A percentile compares a stretch with the other conserved stretches of the same genome.
Evolutionary conservation across 2,888 invertebrate species (phyloP).

Genomic region (Troides oblongomaculatus): DNA sequence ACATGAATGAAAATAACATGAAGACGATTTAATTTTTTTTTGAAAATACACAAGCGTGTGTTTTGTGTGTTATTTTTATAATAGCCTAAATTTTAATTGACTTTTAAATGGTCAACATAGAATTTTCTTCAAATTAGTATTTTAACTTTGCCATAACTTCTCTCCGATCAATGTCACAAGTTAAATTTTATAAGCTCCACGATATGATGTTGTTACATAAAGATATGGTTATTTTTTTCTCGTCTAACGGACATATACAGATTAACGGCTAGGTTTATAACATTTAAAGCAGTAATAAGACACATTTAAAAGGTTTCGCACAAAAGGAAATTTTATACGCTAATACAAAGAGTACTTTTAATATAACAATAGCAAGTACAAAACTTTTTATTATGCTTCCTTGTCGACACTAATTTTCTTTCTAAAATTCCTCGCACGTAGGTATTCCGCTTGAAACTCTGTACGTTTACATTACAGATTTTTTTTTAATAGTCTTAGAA

Average conservation of each 20-base stretch:
- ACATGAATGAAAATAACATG: not conserved
- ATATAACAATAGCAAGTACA: constrained; percentile 26
- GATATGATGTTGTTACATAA: constrained; percentile 52
- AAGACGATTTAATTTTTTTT: not conserved
- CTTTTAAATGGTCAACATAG: constrained; percentile 60
- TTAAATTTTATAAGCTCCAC: constrained; percentile 42
- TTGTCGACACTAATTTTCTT: constrained; percentile 8
- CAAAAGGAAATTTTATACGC: constrained; percentile 19
- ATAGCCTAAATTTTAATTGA: constrained; percentile 67
- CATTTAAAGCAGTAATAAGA: constrained; percentile 30
- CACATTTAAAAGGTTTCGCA: constrained; percentile 23
- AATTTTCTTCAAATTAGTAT: constrained; percentile 34
- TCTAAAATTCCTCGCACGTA: constrained; percentile 3
- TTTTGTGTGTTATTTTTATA: constrained; percentile 40
- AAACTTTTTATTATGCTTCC: constrained; percentile 20
- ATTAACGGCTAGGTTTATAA: constrained; percentile 16
- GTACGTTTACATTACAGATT: constrained; percentile 11
- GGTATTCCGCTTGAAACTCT: not conserved
- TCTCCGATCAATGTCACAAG: constrained; percentile 29
- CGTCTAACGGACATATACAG: constrained; percentile 6
- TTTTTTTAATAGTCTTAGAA: not conserved
- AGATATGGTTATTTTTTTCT: constrained; percentile 43
- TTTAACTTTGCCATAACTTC: constrained; percentile 41
- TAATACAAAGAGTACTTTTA: constrained; percentile 15
- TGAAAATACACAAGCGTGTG: constrained; percentile 42